A percentile compares a stretch with the other conserved stretches of the same genome.
Conservation (phyloP, 2,888 invertebrate genomes). For the Chironomus riparius region DNA sequence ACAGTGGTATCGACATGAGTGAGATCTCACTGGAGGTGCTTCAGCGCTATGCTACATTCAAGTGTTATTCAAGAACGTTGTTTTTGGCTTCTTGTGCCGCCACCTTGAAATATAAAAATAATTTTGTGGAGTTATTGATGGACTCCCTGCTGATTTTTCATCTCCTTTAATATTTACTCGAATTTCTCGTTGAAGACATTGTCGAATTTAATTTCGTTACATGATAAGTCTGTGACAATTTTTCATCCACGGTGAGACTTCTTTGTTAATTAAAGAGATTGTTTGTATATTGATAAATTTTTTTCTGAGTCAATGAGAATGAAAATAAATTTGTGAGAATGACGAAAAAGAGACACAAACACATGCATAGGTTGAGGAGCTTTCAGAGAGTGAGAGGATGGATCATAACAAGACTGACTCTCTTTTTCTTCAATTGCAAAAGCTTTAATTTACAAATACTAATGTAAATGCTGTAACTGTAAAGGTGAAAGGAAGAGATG, state of each 20-base stretch:
- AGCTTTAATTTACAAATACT: too few species aligned
- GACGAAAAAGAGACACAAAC: not conserved
- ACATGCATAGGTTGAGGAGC: not conserved
- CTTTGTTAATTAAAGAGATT: not conserved
- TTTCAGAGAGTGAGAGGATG: not conserved
- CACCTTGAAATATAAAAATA: not conserved
- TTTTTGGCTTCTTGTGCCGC: conserved; percentile 1
- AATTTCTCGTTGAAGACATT: not conserved
- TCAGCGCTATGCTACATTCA: not conserved
- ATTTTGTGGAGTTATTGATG: conserved; percentile 1
- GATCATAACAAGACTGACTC: not conserved
- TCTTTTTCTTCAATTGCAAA: too few species aligned
- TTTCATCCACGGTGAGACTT: not conserved
- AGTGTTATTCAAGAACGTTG: not conserved
- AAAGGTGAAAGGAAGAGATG: too few species aligned
- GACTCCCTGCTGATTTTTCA: not conserved
- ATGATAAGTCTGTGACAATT: not conserved
- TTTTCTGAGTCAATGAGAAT: not conserved
- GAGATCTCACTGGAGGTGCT: too few species aligned
- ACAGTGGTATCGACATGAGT: too few species aligned
- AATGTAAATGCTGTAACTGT: too few species aligned
- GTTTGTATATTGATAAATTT: not conserved
- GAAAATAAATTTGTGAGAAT: not conserved
- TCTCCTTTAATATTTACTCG: not conserved
- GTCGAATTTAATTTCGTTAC: not conserved